Evolutionary conservation across 2,888 invertebrate genomes (phyloP).

Genomic region (Mantis religiosa): DNA sequence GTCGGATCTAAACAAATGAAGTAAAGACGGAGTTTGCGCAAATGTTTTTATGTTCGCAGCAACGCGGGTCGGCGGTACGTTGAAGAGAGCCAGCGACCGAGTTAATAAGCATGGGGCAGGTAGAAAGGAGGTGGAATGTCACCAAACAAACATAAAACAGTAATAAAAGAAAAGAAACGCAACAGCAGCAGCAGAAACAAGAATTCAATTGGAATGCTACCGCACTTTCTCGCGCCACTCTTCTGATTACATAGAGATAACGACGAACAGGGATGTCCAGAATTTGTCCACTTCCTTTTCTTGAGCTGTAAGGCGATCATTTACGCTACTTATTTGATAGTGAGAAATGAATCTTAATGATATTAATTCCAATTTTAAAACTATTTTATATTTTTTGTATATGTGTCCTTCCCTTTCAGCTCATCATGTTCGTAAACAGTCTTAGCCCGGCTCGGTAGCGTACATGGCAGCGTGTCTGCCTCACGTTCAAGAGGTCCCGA

Average conservation of each 20-base stretch:
- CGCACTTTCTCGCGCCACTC: background rate
- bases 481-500: no score
- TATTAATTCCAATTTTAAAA: no score
- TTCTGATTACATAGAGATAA: conserved; percentile 10
- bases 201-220: conserved; percentile 18
- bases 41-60: background rate
- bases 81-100: background rate
- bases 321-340: no score
- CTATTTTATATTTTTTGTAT: no score
- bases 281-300: background rate
- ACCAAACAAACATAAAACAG: conserved; percentile 18
- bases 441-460: no score
- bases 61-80: background rate
- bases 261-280: background rate
- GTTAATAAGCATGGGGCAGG: conserved; percentile 12
- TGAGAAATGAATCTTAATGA: no score
- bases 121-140: conserved; percentile 15
- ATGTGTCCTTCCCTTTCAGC: no score
- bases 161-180: conserved; percentile 1
- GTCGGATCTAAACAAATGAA: no score
- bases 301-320: background rate
- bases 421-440: no score
- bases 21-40: background rate
- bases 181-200: conserved; percentile 1
- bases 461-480: no score